Conservation (phyloP, 2,888 invertebrate genomes). For the Chesias legatella region DNA sequence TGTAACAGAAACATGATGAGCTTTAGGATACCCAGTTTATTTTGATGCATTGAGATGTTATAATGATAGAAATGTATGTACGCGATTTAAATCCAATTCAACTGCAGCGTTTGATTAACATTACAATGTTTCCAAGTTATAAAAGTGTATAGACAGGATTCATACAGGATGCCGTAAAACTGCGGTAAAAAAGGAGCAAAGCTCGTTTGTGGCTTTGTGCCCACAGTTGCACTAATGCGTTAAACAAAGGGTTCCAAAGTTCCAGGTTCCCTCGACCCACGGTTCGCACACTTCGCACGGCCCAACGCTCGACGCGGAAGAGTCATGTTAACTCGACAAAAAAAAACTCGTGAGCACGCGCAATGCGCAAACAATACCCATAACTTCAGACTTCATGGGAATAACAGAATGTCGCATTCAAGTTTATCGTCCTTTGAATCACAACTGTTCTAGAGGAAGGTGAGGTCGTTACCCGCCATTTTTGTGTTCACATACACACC, state of each 20-base stretch:
- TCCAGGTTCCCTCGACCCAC: constrained; percentile 65
- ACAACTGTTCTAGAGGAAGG: constrained; percentile 16
- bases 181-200: constrained; percentile 21
- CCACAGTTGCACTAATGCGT: constrained; percentile 42
- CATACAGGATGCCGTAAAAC: constrained; percentile 10
- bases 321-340: constrained; percentile 61
- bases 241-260: constrained; percentile 71
- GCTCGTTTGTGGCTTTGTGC: constrained; percentile 27
- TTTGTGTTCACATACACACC: constrained; percentile 11
- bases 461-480: constrained; percentile 26
- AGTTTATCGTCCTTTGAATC: constrained; percentile 28
- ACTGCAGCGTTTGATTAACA: no score
- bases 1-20: no score
- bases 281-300: constrained; percentile 58
- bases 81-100: no score
- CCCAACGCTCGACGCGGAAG: constrained; percentile 57
- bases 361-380: constrained; percentile 46
- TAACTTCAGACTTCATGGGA: constrained; percentile 46
- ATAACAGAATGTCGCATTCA: constrained; percentile 31
- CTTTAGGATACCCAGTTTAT: no score
- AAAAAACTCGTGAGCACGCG: constrained; percentile 49
- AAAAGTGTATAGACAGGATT: constrained; percentile 5
- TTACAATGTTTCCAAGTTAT: background rate
- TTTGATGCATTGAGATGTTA: no score
- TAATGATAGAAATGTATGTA: no score